Percentiles rank a stretch among this genome's conserved stretches.
Evolutionary conservation across 2,888 invertebrate genomes (phyloP).

Genomic region (Zaprionus lineosus): DNA sequence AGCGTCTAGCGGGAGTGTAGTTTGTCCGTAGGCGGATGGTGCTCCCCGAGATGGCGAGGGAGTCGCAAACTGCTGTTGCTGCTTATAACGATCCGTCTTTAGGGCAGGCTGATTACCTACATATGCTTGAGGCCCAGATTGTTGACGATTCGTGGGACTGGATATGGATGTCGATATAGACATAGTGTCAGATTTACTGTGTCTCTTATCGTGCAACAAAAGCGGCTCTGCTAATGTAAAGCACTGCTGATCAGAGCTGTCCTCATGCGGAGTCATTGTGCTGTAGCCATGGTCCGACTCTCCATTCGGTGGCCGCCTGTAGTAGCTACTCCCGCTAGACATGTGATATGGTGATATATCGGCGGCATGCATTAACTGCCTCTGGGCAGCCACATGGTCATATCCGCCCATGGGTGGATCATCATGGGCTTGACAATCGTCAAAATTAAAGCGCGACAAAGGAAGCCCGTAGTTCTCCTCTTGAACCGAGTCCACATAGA

Average conservation of each 20-base stretch:
- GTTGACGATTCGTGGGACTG: slow-evolving; percentile 80
- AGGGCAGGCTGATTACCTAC: slow-evolving; percentile 81
- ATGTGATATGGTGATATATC: slow-evolving; percentile 93
- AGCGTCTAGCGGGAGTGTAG: slow-evolving; percentile 69
- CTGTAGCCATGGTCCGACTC: slow-evolving; percentile 97
- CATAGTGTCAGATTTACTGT: slow-evolving; percentile 85
- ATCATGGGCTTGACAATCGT: slow-evolving; percentile 85
- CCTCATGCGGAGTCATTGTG: slow-evolving; percentile 96
- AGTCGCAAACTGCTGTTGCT: slow-evolving; percentile 46
- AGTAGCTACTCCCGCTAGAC: slow-evolving; percentile 87
- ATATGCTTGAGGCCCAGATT: slow-evolving; percentile 63
- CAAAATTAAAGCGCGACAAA: slow-evolving; percentile 89
- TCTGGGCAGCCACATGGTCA: slow-evolving; percentile 80
- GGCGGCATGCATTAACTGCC: slow-evolving; percentile 86
- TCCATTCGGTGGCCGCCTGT: slow-evolving; percentile 87
- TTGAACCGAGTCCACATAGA: slow-evolving; percentile 84
- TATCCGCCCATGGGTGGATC: slow-evolving; percentile 81
- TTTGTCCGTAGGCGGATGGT: slow-evolving; percentile 72
- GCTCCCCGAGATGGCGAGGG: slow-evolving; percentile 65
- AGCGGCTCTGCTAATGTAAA: slow-evolving; percentile 88
- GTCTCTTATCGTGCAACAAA: slow-evolving; percentile 83
- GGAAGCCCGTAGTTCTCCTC: slow-evolving; percentile 86
- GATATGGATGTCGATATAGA: slow-evolving; percentile 84
- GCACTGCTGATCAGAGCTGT: slow-evolving; percentile 92
- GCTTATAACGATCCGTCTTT: slow-evolving; percentile 76